A percentile compares a stretch with the other conserved stretches of the same genome.
These are phyloP conservation scores for Lottia scabra DNA, from an alignment of 2,888 invertebrate genomes.

Conservation along the genomic window DNA sequence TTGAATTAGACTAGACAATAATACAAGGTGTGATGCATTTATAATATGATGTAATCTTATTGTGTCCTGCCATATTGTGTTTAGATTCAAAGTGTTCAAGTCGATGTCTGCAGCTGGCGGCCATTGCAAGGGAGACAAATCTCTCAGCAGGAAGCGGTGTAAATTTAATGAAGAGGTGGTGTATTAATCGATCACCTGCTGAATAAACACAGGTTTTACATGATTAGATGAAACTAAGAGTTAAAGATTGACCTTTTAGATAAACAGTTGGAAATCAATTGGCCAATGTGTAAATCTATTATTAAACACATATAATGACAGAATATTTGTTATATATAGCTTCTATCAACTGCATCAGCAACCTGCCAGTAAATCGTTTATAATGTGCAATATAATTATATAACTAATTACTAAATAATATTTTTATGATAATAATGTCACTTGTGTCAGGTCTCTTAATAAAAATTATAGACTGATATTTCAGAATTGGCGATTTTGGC, in stretches of 20 bases:
- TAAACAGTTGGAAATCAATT: background rate
- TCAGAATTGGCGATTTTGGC: no score
- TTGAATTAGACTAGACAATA: background rate
- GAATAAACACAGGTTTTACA: background rate
- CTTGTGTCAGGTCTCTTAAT: no score
- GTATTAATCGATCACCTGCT: background rate
- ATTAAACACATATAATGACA: background rate
- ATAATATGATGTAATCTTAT: conserved; percentile 4
- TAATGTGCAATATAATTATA: no score
- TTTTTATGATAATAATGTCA: no score
- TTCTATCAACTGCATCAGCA: no score
- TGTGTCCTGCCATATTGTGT: background rate
- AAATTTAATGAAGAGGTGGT: background rate
- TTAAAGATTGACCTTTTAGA: background rate
- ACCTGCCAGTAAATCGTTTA: no score
- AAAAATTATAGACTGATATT: no score
- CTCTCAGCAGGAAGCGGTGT: background rate
- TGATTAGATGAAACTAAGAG: background rate
- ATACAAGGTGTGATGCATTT: background rate
- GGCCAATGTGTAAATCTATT: background rate
- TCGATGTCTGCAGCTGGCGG: background rate
- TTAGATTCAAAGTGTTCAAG: background rate
- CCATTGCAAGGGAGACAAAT: conserved; percentile 5
- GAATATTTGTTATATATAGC: background rate
- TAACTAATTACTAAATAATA: no score